phyloP scores from a whole-genome alignment of 2,888 invertebrate species.

The Leucania comma region DNA sequence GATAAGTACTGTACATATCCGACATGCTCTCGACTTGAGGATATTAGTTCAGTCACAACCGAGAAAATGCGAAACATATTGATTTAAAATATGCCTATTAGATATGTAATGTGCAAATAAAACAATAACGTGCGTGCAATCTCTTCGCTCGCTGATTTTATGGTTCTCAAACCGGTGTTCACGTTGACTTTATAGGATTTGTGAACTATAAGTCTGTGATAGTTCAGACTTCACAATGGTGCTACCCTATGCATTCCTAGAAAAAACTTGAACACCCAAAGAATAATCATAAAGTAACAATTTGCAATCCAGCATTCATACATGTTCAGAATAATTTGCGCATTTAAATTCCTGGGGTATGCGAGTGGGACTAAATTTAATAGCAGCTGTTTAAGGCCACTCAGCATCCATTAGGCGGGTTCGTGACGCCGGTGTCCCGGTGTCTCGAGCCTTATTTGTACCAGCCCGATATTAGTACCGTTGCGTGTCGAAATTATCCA shows the following conservation, averaged over 20 bases:
- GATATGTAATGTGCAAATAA: constrained; percentile 22
- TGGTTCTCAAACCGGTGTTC: constrained; percentile 13
- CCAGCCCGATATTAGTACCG: constrained; percentile 59
- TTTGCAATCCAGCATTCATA: constrained; percentile 53
- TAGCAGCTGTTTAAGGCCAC: constrained; percentile 61
- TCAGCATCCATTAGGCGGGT: constrained; percentile 63
- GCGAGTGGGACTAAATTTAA: constrained; percentile 62
- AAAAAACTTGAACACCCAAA: constrained; percentile 36
- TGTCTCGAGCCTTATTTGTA: constrained; percentile 60
- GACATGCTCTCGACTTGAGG: constrained; percentile 16
- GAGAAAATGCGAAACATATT: constrained; percentile 40
- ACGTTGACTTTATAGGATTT: not conserved
- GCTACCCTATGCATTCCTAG: not conserved
- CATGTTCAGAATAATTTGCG: constrained; percentile 60
- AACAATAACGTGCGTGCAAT: constrained; percentile 37
- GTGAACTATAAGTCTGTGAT: constrained; percentile 3
- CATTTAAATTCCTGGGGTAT: constrained; percentile 56
- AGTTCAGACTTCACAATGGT: constrained; percentile 1
- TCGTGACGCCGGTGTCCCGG: constrained; percentile 64
- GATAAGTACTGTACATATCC: not conserved
- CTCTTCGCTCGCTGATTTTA: constrained; percentile 37
- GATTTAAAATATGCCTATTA: constrained; percentile 28
- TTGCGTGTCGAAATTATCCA: constrained; percentile 61
- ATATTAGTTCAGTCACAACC: constrained; percentile 8
- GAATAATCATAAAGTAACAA: constrained; percentile 37